Evolutionary conservation across 2,888 invertebrate genomes (phyloP).

Genomic region (Brenthis daphne): DNA sequence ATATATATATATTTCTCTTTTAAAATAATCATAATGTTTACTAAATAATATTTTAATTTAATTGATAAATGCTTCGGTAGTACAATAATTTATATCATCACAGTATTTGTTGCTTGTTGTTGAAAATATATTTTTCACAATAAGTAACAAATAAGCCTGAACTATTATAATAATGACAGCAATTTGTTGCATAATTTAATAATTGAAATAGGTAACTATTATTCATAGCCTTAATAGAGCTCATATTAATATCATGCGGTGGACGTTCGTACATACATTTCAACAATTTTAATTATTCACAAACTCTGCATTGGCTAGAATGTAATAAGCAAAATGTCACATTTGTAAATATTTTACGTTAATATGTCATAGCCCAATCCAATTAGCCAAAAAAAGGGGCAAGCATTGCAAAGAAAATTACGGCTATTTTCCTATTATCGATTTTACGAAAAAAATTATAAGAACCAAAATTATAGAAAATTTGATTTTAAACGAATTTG

Average conservation of each 20-base stretch:
- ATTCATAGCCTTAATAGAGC: conserved; percentile 35
- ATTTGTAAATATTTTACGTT: conserved; percentile 41
- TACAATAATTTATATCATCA: not conserved
- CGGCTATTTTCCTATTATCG: too few species aligned
- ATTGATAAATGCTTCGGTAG: too few species aligned
- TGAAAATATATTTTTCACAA: conserved; percentile 10
- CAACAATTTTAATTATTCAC: conserved; percentile 40
- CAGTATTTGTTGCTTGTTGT: too few species aligned
- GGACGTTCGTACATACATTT: conserved; percentile 36
- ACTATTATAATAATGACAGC: conserved; percentile 27
- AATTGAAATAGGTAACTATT: conserved; percentile 34
- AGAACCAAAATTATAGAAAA: too few species aligned
- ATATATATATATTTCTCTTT: too few species aligned
- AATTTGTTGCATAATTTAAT: conserved; percentile 33
- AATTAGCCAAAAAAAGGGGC: too few species aligned
- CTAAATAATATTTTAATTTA: too few species aligned
- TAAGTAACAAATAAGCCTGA: not conserved
- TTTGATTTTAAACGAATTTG: too few species aligned
- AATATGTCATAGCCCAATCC: conserved; percentile 21
- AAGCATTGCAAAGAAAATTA: too few species aligned
- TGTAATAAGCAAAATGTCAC: conserved; percentile 41
- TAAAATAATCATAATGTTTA: too few species aligned
- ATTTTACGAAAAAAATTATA: too few species aligned
- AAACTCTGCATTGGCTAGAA: conserved; percentile 37
- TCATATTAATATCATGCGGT: conserved; percentile 40